Conservation (phyloP, 2,113 vertebrate species). For the Micromys minutus region DNA sequence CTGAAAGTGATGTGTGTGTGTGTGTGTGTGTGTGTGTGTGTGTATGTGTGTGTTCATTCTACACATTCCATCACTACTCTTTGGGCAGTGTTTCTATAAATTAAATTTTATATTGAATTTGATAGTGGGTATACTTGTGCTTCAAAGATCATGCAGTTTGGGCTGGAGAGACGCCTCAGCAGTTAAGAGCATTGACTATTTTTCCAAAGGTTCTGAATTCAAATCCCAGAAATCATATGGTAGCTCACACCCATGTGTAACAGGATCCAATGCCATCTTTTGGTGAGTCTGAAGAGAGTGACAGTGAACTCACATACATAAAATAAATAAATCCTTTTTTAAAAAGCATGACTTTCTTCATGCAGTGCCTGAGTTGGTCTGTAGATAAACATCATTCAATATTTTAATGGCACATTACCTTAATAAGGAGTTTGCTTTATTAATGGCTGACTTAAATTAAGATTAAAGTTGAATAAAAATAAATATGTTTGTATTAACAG, state of each 20-base stretch:
- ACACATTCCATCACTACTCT: constrained; percentile 35
- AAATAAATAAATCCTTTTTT: too few relatives aligned
- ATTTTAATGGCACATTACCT: constrained; percentile 15
- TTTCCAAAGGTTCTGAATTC: too few relatives aligned
- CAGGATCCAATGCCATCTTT: too few relatives aligned
- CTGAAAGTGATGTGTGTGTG: neutral
- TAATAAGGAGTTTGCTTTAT: neutral
- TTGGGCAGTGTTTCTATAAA: constrained; percentile 33
- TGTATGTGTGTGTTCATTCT: neutral
- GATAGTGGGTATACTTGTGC: constrained; percentile 10
- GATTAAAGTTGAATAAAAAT: constrained; percentile 55
- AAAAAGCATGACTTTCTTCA: neutral
- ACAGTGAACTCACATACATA: too few relatives aligned
- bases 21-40: neutral
- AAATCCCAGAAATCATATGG: too few relatives aligned
- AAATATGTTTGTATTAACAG: constrained; percentile 68
- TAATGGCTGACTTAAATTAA: constrained; percentile 12
- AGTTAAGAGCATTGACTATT: too few relatives aligned
- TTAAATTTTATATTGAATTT: constrained; percentile 50
- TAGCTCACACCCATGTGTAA: too few relatives aligned
- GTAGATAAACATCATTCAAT: neutral
- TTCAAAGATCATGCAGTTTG: neutral
- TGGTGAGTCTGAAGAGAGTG: too few relatives aligned
- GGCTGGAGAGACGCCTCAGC: too few relatives aligned
- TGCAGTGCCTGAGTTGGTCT: neutral